Conservation (phyloP, 37 sponge, comb jelly and placozoan genomes). For the Hormiphora californensis region DNA sequence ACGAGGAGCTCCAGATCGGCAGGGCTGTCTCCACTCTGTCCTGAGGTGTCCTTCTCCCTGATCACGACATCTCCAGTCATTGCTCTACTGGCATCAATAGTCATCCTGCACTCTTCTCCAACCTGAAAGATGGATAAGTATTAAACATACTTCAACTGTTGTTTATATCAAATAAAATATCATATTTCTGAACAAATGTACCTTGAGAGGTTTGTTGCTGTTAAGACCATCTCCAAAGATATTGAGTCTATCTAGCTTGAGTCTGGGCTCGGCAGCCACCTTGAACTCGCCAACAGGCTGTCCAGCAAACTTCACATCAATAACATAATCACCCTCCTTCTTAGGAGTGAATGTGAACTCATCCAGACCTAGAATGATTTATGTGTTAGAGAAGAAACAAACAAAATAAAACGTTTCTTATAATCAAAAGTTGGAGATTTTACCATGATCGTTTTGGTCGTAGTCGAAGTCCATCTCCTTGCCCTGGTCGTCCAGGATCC, state of each 20-base stretch:
- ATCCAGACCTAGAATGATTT: conserved; percentile 59
- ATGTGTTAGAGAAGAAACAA: neutral
- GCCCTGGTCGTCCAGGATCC: conserved; percentile 12
- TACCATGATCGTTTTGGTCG: neutral
- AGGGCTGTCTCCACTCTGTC: neutral
- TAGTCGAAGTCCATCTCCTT: neutral
- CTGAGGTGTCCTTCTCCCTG: conserved; percentile 26
- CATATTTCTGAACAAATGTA: too few species aligned
- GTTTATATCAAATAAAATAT: too few species aligned
- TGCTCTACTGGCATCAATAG: conserved; percentile 31
- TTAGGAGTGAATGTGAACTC: conserved; percentile 69
- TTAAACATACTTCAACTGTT: too few species aligned
- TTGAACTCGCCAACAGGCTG: conserved; percentile 55
- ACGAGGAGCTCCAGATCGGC: conserved; percentile 49
- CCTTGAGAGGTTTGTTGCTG: conserved; percentile 55
- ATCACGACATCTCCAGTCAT: conserved; percentile 45
- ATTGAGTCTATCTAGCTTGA: conserved; percentile 45
- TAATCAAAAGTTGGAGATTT: neutral
- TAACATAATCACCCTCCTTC: conserved; percentile 73
- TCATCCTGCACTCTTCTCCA: conserved; percentile 45
- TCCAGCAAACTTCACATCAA: conserved; percentile 77
- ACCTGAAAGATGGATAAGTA: too few species aligned
- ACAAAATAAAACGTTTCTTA: neutral
- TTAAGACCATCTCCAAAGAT: conserved; percentile 50
- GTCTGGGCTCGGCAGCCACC: conserved; percentile 7